Evolutionary conservation across 2,797 vertebrate species (phyloP), one percentile per base, ranked within the genome.

Genomic region (Poeciliopsis gracilis): DNA sequence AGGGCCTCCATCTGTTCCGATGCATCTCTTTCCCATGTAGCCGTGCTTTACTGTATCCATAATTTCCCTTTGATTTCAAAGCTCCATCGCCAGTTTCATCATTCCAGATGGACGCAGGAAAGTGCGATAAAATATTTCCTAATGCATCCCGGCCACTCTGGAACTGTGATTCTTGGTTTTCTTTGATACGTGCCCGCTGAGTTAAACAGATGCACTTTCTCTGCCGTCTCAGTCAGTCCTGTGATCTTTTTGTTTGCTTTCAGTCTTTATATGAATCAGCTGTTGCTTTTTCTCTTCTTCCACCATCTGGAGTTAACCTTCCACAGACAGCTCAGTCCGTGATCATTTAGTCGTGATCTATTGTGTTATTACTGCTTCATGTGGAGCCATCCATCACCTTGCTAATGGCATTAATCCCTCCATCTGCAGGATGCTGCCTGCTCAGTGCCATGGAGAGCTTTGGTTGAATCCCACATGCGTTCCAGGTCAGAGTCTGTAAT

Each of bases 1-100:
- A 75, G 75, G 74, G 66, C 45, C 76, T 86, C 93, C 95, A 94
- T 95, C 94, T 95, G 95, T 89, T 93, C 84, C 38, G 63, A 75
- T 79, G 81, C 83, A 72, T 90, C 76, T 82, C 63, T 45, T 72
- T 76, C 78, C 80, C 84, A 72, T 66, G 70, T 63, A 76, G 83
- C 79, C 20, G 18, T 25, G 82, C 86, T 86, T 84, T 78, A 79
- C 84, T 82, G 82, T 79, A 89, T 91, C 83, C 83, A 84, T 91
- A 87, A 91, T 89, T 87, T 92, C 71, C 13, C 84, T 95, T 91
- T 93, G 85, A 90, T 90, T 87, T 89, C 85, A 74, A 67, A 83
- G 72, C 69, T 72, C 67, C 78, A 53, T 75, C 78, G 49, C 18
- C 57, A 20, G 67, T 87, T 84, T 90, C 75, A 90, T 86, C 77